Conservation (phyloP, 92 coral and sea anemone species). For the Palythoa caribaeorum region DNA sequence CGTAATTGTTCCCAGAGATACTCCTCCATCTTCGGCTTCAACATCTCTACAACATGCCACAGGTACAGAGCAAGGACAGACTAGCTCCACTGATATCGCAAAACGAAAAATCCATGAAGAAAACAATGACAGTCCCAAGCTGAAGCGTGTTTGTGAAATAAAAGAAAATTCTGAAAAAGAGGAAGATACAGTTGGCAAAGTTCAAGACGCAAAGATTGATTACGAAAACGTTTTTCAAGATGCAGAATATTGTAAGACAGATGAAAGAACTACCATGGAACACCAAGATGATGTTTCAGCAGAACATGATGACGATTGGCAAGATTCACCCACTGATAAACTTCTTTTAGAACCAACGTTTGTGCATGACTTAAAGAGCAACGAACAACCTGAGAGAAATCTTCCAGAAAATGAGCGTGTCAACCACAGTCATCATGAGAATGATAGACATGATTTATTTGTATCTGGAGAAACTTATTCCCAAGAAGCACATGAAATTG, state of each 20-base stretch:
- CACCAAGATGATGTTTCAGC: neutral
- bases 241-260: neutral
- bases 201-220: neutral
- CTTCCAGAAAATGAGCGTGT: neutral
- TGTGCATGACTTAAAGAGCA: neutral
- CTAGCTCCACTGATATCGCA: neutral
- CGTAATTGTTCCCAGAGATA: neutral
- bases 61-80: neutral
- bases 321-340: slow-evolving; percentile 39
- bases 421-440: slow-evolving; percentile 6
- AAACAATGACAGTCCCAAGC: neutral
- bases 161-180: neutral
- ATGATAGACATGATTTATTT: neutral
- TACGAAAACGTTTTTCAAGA: neutral
- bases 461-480: neutral
- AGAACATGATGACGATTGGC: slow-evolving; percentile 36
- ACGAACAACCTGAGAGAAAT: neutral
- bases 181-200: neutral
- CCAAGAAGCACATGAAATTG: neutral
- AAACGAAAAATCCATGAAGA: neutral
- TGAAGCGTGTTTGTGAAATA: neutral
- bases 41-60: neutral
- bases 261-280: neutral
- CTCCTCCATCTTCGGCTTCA: neutral
- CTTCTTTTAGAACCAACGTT: slow-evolving; percentile 22